These are phyloP conservation scores for Drosophila yakuba DNA, from an alignment of 1,140 invertebrate species.

Conservation along the genomic window DNA sequence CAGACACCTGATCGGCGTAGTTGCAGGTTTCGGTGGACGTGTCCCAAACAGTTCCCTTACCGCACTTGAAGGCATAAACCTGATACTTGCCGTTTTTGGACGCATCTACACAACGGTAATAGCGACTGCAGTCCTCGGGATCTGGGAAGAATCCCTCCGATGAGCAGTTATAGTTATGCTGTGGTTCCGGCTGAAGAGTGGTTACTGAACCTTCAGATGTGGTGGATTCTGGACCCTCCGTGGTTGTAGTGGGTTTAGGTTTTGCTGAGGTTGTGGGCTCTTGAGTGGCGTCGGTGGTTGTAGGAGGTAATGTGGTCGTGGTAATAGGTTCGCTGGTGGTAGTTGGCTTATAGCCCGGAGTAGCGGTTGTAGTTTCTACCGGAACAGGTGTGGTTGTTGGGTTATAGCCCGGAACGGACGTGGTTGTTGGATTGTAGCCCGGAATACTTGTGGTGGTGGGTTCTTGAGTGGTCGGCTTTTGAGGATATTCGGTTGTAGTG, in stretches of 20 bases:
- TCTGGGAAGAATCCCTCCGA: conserved; percentile 69
- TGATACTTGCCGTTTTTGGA: conserved; percentile 86
- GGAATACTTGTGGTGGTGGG: conserved; percentile 37
- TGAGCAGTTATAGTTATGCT: conserved; percentile 58
- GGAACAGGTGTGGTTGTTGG: conserved; percentile 41
- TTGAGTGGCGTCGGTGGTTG: conserved; percentile 23
- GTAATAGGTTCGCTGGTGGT: conserved; percentile 39
- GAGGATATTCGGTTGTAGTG: conserved; percentile 2
- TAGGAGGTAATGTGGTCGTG: conserved; percentile 17
- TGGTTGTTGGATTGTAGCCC: conserved; percentile 41
- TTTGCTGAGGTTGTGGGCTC: background rate
- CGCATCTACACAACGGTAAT: conserved; percentile 88
- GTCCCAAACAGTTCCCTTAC: conserved; percentile 89
- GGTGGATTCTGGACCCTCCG: background rate
- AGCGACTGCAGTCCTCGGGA: conserved; percentile 87
- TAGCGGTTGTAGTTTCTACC: conserved; percentile 40
- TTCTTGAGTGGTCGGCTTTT: conserved; percentile 32
- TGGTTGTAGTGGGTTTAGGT: background rate
- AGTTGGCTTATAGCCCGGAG: conserved; percentile 41
- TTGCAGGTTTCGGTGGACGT: conserved; percentile 87
- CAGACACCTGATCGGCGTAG: conserved; percentile 83
- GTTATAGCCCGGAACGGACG: conserved; percentile 16
- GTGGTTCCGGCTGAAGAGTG: conserved; percentile 42
- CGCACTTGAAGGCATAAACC: conserved; percentile 88
- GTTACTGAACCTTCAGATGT: conserved; percentile 32